phyloP scores from a whole-genome alignment of 2,113 vertebrate species.

The Mus spicilegus region DNA sequence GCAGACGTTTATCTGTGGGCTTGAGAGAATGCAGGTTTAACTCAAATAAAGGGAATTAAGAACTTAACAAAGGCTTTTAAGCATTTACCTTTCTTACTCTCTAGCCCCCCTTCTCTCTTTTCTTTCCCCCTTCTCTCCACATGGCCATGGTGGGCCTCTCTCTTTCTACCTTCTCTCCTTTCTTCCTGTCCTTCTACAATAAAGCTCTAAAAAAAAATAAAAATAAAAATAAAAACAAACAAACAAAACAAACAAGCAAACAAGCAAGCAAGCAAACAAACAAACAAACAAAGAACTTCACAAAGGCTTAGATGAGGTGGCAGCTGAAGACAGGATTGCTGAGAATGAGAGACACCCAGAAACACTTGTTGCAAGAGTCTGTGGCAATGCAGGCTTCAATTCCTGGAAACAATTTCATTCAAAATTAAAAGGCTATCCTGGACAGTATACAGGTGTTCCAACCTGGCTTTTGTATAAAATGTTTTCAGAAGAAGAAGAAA shows the following conservation, averaged over 20 bases:
- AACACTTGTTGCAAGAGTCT: not conserved
- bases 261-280: too few relatives aligned
- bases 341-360: not conserved
- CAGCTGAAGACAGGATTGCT: not conserved
- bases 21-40: not conserved
- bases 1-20: not conserved
- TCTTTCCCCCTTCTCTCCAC: too few relatives aligned
- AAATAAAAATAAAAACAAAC: too few relatives aligned
- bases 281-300: not conserved
- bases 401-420: not conserved
- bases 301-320: not conserved
- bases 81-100: too few relatives aligned
- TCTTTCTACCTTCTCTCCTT: too few relatives aligned
- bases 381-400: fast-evolving
- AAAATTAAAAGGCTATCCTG: not conserved
- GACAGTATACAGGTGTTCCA: not conserved
- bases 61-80: not conserved
- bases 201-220: too few relatives aligned
- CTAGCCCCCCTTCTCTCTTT: too few relatives aligned
- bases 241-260: too few relatives aligned
- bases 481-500: not conserved
- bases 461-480: too few relatives aligned
- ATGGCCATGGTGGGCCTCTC: too few relatives aligned
- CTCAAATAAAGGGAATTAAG: not conserved
- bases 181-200: too few relatives aligned